Evolutionary conservation across 1,140 invertebrate genomes (phyloP).

Genomic region (Macrosteles quadrilineatus): DNA sequence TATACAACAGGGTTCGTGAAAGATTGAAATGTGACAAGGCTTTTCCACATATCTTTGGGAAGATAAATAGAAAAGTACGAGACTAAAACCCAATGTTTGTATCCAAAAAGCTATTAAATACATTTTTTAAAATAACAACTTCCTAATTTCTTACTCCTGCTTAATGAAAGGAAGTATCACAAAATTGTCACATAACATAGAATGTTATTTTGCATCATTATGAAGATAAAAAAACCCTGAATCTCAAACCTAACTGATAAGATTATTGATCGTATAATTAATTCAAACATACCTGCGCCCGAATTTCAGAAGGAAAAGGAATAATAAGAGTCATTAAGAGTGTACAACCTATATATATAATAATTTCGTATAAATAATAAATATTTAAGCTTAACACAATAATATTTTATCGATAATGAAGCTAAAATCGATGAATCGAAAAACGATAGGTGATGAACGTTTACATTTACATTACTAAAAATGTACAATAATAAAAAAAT

Average conservation of each 20-base stretch:
- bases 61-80: constrained; percentile 69
- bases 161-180: too few species aligned
- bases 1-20: constrained; percentile 72
- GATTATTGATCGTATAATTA: too few species aligned
- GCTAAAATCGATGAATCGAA: constrained; percentile 18
- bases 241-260: too few species aligned
- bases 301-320: too few species aligned
- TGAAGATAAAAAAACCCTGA: too few species aligned
- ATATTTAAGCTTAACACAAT: constrained; percentile 28
- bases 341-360: constrained; percentile 33
- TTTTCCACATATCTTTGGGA: constrained; percentile 83
- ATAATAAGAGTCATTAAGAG: not conserved
- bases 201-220: too few species aligned
- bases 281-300: too few species aligned
- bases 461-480: constrained; percentile 28
- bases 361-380: constrained; percentile 29
- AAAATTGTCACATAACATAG: too few species aligned
- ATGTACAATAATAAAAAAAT: constrained; percentile 27
- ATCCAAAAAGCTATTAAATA: too few species aligned
- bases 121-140: too few species aligned
- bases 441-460: constrained; percentile 24
- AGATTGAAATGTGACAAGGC: constrained; percentile 64
- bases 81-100: constrained; percentile 49
- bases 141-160: too few species aligned
- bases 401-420: constrained; percentile 20